A percentile compares a stretch with the other conserved stretches of the same genome.
Evolutionary conservation across 2,113 vertebrate genomes (phyloP).

Genomic region (Protobothrops mucrosquamatus): DNA sequence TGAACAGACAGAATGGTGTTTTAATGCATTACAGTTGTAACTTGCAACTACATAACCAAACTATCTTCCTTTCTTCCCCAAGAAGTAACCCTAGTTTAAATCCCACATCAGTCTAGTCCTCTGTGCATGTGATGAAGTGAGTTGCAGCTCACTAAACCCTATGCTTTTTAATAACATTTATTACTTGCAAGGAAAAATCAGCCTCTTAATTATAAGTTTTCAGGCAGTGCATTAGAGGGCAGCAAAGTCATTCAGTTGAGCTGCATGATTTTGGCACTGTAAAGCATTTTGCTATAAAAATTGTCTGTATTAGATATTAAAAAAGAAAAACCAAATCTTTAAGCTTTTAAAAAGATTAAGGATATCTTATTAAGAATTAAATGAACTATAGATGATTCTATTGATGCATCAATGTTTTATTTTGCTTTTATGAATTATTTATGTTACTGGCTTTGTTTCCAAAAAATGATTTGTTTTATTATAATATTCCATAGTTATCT

Average conservation of each 20-base stretch:
- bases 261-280: not conserved
- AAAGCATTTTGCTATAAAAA: not conserved
- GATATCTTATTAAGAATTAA: not conserved
- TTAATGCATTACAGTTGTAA: not conserved
- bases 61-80: not conserved
- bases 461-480: not conserved
- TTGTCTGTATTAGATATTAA: not conserved
- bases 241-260: conserved; percentile 29
- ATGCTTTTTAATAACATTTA: not conserved
- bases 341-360: not conserved
- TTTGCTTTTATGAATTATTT: not conserved
- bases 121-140: not conserved
- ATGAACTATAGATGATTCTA: not conserved
- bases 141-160: not conserved
- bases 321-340: not conserved
- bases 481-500: not conserved
- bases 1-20: not conserved
- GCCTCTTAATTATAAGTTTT: not conserved
- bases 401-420: not conserved
- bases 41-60: not conserved
- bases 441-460: not conserved
- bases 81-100: too few relatives aligned
- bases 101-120: not conserved
- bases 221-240: conserved; percentile 48
- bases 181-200: not conserved